Percentiles rank a stretch among this genome's conserved stretches.
phyloP scores from a whole-genome alignment of 2,888 invertebrate species.

The Netelia inedita region DNA sequence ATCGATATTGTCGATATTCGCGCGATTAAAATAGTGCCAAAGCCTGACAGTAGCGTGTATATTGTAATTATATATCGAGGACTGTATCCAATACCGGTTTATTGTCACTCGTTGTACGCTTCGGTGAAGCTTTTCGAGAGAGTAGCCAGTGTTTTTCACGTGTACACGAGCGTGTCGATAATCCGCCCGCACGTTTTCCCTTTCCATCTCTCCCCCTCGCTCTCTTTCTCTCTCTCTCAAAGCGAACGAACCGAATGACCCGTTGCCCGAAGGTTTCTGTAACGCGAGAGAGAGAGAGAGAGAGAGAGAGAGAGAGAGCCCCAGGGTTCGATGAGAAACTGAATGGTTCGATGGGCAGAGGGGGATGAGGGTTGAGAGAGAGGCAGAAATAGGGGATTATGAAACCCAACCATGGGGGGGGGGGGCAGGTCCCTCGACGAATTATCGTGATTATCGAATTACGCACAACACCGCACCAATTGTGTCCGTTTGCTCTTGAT shows the following conservation, averaged over 20 bases:
- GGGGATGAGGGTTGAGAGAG: not conserved
- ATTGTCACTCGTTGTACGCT: not conserved
- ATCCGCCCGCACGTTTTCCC: slow-evolving; percentile 59
- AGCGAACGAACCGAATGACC: slow-evolving; percentile 43
- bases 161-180: slow-evolving; percentile 55
- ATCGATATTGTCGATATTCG: no score
- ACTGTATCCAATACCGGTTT: not conserved
- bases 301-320: not conserved
- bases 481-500: slow-evolving; percentile 46
- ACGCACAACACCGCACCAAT: slow-evolving; percentile 52
- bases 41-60: not conserved
- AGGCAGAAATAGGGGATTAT: slow-evolving; percentile 49
- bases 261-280: slow-evolving; percentile 45
- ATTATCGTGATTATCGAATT: slow-evolving; percentile 66
- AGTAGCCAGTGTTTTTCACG: slow-evolving; percentile 19
- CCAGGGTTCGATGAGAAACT: slow-evolving; percentile 11
- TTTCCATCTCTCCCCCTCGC: no score
- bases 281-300: not conserved
- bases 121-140: not conserved
- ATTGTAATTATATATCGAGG: not conserved
- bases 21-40: not conserved
- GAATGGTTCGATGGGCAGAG: slow-evolving; percentile 2
- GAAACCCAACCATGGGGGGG: slow-evolving; percentile 47
- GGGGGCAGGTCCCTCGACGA: slow-evolving; percentile 49
- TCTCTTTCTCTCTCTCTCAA: slow-evolving; percentile 49